These are phyloP conservation scores for Philopotamus ludificatus DNA, from an alignment of 1,140 invertebrate species.

Conservation along the genomic window DNA sequence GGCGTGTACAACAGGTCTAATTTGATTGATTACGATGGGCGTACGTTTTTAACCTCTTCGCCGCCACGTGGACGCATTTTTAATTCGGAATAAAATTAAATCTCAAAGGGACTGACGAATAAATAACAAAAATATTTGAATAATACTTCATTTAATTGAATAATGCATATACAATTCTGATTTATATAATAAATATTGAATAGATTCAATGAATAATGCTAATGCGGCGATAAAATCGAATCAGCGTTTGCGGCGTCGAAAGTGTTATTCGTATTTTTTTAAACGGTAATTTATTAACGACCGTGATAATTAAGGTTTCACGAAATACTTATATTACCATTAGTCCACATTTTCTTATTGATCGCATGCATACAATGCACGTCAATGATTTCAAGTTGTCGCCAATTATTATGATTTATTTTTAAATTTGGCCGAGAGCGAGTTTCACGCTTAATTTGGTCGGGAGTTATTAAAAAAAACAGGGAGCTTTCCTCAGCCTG, in stretches of 20 bases:
- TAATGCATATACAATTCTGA: too few species aligned
- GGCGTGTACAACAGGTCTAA: slow-evolving; percentile 34
- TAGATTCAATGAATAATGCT: too few species aligned
- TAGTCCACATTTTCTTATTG: slow-evolving; percentile 13
- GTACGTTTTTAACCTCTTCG: slow-evolving; percentile 18
- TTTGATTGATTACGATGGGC: slow-evolving; percentile 36
- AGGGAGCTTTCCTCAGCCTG: background rate
- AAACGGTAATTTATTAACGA: slow-evolving; percentile 18
- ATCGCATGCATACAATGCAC: background rate
- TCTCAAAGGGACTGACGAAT: too few species aligned
- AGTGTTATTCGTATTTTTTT: slow-evolving; percentile 3
- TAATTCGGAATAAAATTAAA: background rate
- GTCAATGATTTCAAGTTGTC: background rate
- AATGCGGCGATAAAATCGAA: too few species aligned
- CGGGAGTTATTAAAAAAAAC: slow-evolving; percentile 27
- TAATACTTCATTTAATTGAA: too few species aligned
- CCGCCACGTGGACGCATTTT: background rate
- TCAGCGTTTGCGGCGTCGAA: too few species aligned
- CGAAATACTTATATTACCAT: slow-evolving; percentile 22
- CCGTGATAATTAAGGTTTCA: slow-evolving; percentile 17
- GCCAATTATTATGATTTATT: background rate
- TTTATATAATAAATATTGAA: too few species aligned
- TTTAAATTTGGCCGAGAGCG: background rate
- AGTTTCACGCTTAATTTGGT: slow-evolving; percentile 20
- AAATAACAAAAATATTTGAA: too few species aligned